Evolutionary conservation across 2,888 invertebrate genomes (phyloP).

Genomic region (Leptothorax acervorum): DNA sequence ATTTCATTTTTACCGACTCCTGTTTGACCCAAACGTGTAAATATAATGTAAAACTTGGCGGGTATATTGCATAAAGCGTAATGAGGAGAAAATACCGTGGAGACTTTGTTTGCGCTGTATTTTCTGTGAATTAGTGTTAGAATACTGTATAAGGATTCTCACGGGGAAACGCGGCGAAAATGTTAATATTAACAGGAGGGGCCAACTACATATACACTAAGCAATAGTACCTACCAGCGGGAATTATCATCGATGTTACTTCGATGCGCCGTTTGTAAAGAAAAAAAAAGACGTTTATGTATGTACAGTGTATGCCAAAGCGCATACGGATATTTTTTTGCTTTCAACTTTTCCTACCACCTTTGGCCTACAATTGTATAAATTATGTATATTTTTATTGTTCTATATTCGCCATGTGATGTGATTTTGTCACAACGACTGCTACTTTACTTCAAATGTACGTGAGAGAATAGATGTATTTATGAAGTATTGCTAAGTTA

Average conservation of each 20-base stretch:
- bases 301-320: slow-evolving; percentile 2
- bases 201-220: slow-evolving; percentile 69
- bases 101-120: slow-evolving; percentile 5
- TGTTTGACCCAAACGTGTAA: slow-evolving; percentile 56
- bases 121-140: not conserved
- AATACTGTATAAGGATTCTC: not conserved
- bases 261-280: slow-evolving; percentile 63
- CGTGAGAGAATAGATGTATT: slow-evolving; percentile 74
- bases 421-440: slow-evolving; percentile 50
- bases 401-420: slow-evolving; percentile 74
- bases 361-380: slow-evolving; percentile 75
- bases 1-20: not conserved
- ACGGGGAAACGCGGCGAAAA: slow-evolving; percentile 31
- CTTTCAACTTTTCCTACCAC: slow-evolving; percentile 67
- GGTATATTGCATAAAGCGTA: not conserved
- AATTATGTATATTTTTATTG: slow-evolving; percentile 81
- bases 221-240: slow-evolving; percentile 55
- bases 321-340: slow-evolving; percentile 62
- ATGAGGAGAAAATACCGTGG: not conserved
- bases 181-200: slow-evolving; percentile 71
- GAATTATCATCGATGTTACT: slow-evolving; percentile 36
- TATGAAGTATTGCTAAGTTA: slow-evolving; percentile 75
- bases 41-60: slow-evolving; percentile 47
- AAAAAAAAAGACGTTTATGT: slow-evolving; percentile 11
- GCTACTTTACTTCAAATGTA: slow-evolving; percentile 58